Evolutionary conservation across 2,797 vertebrate genomes (phyloP).

Genomic region (Sebastes matsubarae): DNA sequence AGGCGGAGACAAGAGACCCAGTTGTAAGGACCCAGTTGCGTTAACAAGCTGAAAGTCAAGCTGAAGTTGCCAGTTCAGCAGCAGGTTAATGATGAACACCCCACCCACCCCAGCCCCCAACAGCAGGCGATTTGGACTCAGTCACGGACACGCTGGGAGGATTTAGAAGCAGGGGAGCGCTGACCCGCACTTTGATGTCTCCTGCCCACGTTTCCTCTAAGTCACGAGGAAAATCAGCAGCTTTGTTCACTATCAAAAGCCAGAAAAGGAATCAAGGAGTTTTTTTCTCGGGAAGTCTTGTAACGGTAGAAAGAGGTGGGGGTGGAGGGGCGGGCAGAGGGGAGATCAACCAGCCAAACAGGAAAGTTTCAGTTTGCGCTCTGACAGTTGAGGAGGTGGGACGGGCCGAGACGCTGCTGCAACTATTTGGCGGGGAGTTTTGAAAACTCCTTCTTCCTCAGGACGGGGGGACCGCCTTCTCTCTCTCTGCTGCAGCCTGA

Average conservation of each 20-base stretch:
- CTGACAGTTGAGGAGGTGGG: slow-evolving; percentile 62
- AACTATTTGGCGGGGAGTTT: slow-evolving; percentile 79
- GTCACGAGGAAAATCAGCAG: slow-evolving; percentile 55
- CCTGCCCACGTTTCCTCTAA: slow-evolving; percentile 32
- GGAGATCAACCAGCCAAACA: slow-evolving; percentile 46
- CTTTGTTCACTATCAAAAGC: slow-evolving; percentile 43
- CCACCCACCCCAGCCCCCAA: rapidly evolving
- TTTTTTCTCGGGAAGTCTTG: slow-evolving; percentile 8
- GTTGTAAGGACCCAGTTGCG: not conserved
- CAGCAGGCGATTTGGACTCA: slow-evolving; percentile 45
- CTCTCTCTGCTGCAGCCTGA: slow-evolving; percentile 5
- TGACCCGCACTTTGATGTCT: slow-evolving; percentile 66
- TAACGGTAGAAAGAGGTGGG: slow-evolving; percentile 1
- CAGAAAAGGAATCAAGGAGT: slow-evolving; percentile 19
- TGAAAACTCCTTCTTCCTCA: slow-evolving; percentile 65
- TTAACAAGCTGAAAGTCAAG: slow-evolving; percentile 42
- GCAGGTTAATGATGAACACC: slow-evolving; percentile 66
- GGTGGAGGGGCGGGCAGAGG: not conserved
- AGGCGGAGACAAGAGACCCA: not conserved
- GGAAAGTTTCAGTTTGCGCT: slow-evolving; percentile 63
- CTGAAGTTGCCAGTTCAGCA: slow-evolving; percentile 47
- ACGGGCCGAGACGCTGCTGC: slow-evolving; percentile 41
- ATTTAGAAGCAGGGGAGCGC: slow-evolving; percentile 45
- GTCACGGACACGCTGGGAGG: slow-evolving; percentile 50
- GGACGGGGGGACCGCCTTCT: slow-evolving; percentile 41